phyloP scores from a whole-genome alignment of 2,113 vertebrate genomes.

The Pelodiscus sinensis region DNA sequence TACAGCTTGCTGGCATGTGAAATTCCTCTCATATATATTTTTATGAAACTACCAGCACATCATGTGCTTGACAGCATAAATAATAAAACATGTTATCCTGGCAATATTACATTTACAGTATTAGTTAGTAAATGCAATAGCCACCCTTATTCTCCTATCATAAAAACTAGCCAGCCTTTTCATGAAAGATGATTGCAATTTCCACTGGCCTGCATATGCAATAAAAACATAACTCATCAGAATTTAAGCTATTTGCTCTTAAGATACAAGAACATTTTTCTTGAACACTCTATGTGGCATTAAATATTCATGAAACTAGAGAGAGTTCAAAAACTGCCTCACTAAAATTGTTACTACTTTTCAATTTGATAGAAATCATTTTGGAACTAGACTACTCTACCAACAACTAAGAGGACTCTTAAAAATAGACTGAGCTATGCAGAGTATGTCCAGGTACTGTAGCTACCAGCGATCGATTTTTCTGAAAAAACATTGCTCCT shows the following conservation, averaged over 20 bases:
- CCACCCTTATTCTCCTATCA: constrained; percentile 63
- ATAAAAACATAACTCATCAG: constrained; percentile 74
- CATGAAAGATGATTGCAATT: constrained; percentile 81
- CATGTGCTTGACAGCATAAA: constrained; percentile 71
- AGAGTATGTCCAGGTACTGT: neutral
- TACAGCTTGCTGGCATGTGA: constrained; percentile 63
- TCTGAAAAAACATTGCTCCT: constrained; percentile 33
- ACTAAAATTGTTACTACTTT: constrained; percentile 72
- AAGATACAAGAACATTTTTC: constrained; percentile 69
- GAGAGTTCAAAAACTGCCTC: constrained; percentile 58
- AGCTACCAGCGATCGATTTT: constrained; percentile 56
- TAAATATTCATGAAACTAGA: constrained; percentile 79
- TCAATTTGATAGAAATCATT: constrained; percentile 73
- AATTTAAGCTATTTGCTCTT: constrained; percentile 79
- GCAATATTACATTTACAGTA: constrained; percentile 68
- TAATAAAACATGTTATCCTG: constrained; percentile 66
- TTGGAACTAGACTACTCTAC: neutral
- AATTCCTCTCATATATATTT: constrained; percentile 65
- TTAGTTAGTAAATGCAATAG: constrained; percentile 70
- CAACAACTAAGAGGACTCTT: neutral
- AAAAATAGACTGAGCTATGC: neutral
- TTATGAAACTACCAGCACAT: constrained; percentile 57
- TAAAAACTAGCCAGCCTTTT: constrained; percentile 70
- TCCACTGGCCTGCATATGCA: constrained; percentile 65
- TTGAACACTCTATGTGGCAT: constrained; percentile 66